Evolutionary conservation across 2,888 invertebrate genomes (phyloP).

Genomic region (Didymodactylos carnosus): DNA sequence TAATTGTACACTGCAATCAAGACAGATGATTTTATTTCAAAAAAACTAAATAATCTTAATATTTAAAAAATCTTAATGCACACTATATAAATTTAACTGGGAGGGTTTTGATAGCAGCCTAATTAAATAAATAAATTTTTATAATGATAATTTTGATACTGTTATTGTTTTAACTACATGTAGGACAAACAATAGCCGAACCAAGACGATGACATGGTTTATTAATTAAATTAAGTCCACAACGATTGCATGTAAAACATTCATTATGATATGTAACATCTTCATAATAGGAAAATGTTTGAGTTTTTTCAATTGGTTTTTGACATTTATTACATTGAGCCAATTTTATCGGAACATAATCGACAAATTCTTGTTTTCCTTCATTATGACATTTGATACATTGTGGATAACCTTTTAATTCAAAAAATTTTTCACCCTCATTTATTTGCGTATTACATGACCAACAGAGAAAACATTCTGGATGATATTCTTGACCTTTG

Average conservation of each 20-base stretch:
- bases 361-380: not conserved
- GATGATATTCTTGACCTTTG: not conserved
- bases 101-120: too few relatives aligned
- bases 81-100: too few relatives aligned
- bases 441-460: not conserved
- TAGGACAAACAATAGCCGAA: not conserved
- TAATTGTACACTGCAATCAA: too few relatives aligned
- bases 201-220: not conserved
- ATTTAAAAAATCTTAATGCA: too few relatives aligned
- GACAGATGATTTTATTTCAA: too few relatives aligned
- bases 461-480: not conserved
- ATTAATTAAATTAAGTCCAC: not conserved
- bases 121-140: too few relatives aligned
- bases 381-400: not conserved
- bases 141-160: too few relatives aligned
- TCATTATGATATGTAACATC: not conserved
- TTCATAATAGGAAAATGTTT: not conserved
- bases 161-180: not conserved
- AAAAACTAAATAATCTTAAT: too few relatives aligned
- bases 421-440: not conserved
- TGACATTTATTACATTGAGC: not conserved
- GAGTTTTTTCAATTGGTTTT: not conserved
- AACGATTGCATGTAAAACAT: not conserved
- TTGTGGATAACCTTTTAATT: constrained; percentile 1
- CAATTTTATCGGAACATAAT: not conserved